Percentiles rank a stretch among this genome's conserved stretches.
These are phyloP conservation scores for Calephelis virginiensis DNA, from an alignment of 1,140 invertebrate genomes.

Conservation along the genomic window DNA sequence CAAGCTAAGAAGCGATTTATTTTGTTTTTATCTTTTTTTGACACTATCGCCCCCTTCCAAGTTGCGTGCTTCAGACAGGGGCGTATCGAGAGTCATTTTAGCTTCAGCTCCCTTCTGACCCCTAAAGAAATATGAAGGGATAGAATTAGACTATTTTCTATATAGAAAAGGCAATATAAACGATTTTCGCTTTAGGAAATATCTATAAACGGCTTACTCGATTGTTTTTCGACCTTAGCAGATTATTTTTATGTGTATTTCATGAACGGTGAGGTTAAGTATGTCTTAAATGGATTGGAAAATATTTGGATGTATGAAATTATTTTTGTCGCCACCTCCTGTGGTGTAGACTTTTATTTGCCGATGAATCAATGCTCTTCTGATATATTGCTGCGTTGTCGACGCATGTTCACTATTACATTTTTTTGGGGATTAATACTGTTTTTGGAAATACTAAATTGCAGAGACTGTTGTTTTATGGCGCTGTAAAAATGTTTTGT, in stretches of 20 bases:
- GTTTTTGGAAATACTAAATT: constrained; percentile 40
- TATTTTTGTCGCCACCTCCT: constrained; percentile 67
- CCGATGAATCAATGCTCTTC: constrained; percentile 69
- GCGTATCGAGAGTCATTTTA: constrained; percentile 50
- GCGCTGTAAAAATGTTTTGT: constrained; percentile 11
- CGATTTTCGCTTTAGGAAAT: background rate
- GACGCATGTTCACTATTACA: constrained; percentile 59
- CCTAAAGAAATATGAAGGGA: constrained; percentile 33
- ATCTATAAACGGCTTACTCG: background rate
- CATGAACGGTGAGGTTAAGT: constrained; percentile 41
- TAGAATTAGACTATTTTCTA: constrained; percentile 17
- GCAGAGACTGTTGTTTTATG: constrained; percentile 22
- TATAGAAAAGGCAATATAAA: constrained; percentile 15
- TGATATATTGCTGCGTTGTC: constrained; percentile 54
- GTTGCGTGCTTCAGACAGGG: constrained; percentile 61
- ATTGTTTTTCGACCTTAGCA: constrained; percentile 24
- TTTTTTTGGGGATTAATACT: constrained; percentile 49
- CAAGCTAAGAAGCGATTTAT: constrained; percentile 66
- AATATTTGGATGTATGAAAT: constrained; percentile 68
- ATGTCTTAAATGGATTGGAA: constrained; percentile 63
- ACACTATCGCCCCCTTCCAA: constrained; percentile 73
- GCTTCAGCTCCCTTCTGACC: constrained; percentile 27
- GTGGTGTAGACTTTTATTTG: constrained; percentile 66
- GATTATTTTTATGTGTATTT: constrained; percentile 37
- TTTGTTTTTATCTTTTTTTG: constrained; percentile 79